A percentile compares a stretch with the other conserved stretches of the same genome.
Conservation (phyloP, 2,888 invertebrate genomes). For the Drepanosiphum platanoidis region DNA sequence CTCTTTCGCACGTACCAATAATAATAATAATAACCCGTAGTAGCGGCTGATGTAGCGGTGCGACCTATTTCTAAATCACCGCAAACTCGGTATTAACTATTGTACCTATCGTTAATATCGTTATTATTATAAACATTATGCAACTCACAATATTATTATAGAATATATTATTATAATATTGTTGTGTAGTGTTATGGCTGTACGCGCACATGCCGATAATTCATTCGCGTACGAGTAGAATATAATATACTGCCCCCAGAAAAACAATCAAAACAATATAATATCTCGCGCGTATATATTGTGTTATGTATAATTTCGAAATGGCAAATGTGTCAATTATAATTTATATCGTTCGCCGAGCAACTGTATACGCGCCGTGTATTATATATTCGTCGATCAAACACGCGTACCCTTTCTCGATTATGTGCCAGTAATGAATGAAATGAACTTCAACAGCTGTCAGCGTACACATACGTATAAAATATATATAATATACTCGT, state of each 20-base stretch:
- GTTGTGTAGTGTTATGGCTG: too few species aligned
- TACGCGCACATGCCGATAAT: background rate
- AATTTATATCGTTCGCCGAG: conserved; percentile 1
- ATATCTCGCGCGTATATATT: background rate
- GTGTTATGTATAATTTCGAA: too few species aligned
- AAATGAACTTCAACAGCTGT: conserved; percentile 42
- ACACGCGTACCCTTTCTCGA: conserved; percentile 27
- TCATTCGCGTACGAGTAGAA: background rate
- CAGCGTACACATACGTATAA: background rate
- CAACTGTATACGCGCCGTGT: background rate
- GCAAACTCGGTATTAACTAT: background rate
- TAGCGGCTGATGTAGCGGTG: too few species aligned
- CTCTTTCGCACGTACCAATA: background rate
- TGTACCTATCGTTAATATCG: background rate
- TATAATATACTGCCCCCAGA: background rate
- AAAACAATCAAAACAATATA: conserved; percentile 33
- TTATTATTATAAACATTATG: background rate
- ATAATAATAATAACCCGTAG: background rate
- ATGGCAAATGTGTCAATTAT: conserved; percentile 42
- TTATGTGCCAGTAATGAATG: conserved; percentile 44
- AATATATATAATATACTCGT: background rate
- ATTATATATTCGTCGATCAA: conserved; percentile 2
- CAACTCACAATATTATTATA: background rate
- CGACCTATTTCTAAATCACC: background rate
- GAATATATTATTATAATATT: too few species aligned